phyloP scores from a whole-genome alignment of 92 coral and sea anemone genomes.

The Pocillopora meandrina region DNA sequence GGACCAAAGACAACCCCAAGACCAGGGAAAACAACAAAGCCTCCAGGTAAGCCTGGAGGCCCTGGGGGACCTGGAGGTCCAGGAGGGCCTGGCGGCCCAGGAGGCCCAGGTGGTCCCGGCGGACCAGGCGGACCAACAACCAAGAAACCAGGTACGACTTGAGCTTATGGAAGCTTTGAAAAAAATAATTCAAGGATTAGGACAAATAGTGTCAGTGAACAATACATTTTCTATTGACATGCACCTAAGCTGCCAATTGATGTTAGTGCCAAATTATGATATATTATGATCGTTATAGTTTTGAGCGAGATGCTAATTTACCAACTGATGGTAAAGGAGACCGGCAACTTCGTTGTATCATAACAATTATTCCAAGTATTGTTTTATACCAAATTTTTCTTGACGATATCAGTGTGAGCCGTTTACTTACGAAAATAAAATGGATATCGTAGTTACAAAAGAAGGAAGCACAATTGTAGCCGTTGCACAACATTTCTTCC shows the following conservation, averaged over 20 bases:
- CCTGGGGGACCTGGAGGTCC: slow-evolving; percentile 62
- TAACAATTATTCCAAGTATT: no score
- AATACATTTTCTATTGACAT: no score
- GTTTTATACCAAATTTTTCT: no score
- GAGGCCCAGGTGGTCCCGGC: slow-evolving; percentile 68
- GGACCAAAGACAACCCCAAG: slow-evolving; percentile 78
- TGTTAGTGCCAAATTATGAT: no score
- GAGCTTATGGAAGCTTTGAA: background rate
- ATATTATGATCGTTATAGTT: no score
- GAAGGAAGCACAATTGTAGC: background rate
- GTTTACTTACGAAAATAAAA: background rate
- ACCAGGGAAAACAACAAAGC: slow-evolving; percentile 69
- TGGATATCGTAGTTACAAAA: background rate
- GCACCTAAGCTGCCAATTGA: no score
- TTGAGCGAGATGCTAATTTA: no score
- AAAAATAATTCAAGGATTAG: background rate
- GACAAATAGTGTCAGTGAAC: no score
- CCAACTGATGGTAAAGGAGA: no score
- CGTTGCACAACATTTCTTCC: no score
- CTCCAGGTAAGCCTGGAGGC: slow-evolving; percentile 60
- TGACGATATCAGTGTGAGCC: no score
- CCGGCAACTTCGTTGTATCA: no score
- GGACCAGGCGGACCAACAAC: slow-evolving; percentile 73
- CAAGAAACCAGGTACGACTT: slow-evolving; percentile 37
- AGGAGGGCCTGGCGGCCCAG: slow-evolving; percentile 80